Evolutionary conservation across 1,140 invertebrate species (phyloP).

Genomic region (Tribolium madens): DNA sequence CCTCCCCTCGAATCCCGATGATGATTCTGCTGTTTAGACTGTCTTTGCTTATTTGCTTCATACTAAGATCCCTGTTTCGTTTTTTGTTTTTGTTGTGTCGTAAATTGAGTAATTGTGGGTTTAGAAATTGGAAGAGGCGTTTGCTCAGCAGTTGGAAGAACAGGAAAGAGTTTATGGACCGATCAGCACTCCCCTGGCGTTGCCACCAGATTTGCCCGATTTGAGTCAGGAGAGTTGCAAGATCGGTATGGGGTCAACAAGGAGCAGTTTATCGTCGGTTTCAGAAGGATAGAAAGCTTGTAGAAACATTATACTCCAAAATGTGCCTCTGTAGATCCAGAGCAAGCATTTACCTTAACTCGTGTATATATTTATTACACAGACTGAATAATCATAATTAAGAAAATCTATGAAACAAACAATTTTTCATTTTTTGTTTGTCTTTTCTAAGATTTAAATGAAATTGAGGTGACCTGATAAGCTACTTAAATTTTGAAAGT

Average conservation of each 20-base stretch:
- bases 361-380: slow-evolving; percentile 46
- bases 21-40: slow-evolving; percentile 39
- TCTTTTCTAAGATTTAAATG: slow-evolving; percentile 3
- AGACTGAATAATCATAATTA: slow-evolving; percentile 46
- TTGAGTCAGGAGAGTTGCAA: slow-evolving; percentile 62
- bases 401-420: slow-evolving; percentile 15
- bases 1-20: slow-evolving; percentile 18
- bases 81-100: background rate
- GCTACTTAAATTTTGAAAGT: slow-evolving; percentile 34
- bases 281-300: slow-evolving; percentile 69
- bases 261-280: slow-evolving; percentile 78
- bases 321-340: slow-evolving; percentile 47
- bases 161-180: slow-evolving; percentile 83
- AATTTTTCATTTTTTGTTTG: slow-evolving; percentile 4
- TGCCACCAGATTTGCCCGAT: slow-evolving; percentile 74
- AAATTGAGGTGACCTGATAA: slow-evolving; percentile 48
- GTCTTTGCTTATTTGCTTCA: slow-evolving; percentile 6
- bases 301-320: slow-evolving; percentile 39
- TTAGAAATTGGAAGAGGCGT: slow-evolving; percentile 88
- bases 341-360: slow-evolving; percentile 36
- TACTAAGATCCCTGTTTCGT: background rate
- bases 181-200: slow-evolving; percentile 67
- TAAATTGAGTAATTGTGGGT: slow-evolving; percentile 4
- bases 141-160: slow-evolving; percentile 84
- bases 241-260: slow-evolving; percentile 72